phyloP scores from a whole-genome alignment of 2,888 invertebrate genomes.

The Melinopterus prodromus region DNA sequence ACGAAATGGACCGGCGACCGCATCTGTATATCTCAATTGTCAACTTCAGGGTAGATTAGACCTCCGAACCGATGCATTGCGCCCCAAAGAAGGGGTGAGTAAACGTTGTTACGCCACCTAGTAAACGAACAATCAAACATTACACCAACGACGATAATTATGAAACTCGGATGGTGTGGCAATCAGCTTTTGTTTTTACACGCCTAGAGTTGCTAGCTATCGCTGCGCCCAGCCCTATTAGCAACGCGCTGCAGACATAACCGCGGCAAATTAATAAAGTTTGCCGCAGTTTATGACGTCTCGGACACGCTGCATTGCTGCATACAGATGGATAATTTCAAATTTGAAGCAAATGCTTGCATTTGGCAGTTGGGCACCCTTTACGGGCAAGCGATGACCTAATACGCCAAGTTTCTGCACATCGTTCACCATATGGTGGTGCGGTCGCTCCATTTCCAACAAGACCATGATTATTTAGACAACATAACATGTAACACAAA shows the following conservation, averaged over 20 bases:
- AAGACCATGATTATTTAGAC: neutral
- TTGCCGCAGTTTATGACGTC: neutral
- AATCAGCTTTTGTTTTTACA: neutral
- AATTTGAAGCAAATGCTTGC: neutral
- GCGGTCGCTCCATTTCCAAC: neutral
- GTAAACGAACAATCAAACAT: neutral
- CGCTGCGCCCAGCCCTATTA: neutral
- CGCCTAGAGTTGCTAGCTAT: neutral
- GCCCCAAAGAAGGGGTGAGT: neutral
- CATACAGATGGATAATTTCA: conserved; percentile 4
- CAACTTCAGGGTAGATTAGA: neutral
- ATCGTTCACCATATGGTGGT: neutral
- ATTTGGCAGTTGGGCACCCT: neutral
- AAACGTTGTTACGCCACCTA: neutral
- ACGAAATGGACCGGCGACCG: neutral
- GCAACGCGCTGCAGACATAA: neutral
- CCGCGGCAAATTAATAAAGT: neutral
- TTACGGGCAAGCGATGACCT: neutral
- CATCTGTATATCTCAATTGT: neutral
- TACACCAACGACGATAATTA: neutral
- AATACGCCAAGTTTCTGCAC: neutral
- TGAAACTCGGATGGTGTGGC: neutral
- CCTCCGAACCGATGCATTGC: neutral
- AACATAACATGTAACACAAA: too few species aligned
- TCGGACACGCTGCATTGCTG: neutral